Evolutionary conservation across 2,888 invertebrate genomes (phyloP).

Genomic region (Erebia ligea): DNA sequence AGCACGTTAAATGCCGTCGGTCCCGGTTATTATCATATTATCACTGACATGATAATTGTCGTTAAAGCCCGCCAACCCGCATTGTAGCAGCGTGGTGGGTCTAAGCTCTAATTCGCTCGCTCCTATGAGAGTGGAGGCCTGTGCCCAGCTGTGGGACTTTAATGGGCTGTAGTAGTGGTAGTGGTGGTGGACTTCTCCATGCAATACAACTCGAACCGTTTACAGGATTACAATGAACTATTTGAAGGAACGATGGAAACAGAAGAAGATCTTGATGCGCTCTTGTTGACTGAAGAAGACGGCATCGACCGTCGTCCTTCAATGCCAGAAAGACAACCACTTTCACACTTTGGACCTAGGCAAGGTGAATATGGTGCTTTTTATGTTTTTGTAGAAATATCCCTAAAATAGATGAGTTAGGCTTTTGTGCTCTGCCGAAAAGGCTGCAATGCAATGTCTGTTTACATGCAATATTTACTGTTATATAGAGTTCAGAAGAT

Average conservation of each 20-base stretch:
- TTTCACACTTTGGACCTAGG: constrained; percentile 94
- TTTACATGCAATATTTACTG: not conserved
- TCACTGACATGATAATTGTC: too few species aligned
- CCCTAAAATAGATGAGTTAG: not conserved
- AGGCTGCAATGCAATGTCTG: too few species aligned
- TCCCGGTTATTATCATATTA: too few species aligned
- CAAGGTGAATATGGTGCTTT: constrained; percentile 80
- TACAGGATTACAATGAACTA: constrained; percentile 92
- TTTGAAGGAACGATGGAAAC: constrained; percentile 91
- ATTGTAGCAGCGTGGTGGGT: too few species aligned
- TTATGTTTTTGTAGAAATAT: not conserved
- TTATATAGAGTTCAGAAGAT: not conserved
- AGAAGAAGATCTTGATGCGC: constrained; percentile 92
- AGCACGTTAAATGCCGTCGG: too few species aligned
- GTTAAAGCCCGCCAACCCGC: too few species aligned
- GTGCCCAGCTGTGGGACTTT: too few species aligned
- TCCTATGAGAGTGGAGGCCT: too few species aligned
- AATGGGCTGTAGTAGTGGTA: too few species aligned
- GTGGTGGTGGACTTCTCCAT: too few species aligned
- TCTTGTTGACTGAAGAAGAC: constrained; percentile 90
- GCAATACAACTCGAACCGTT: constrained; percentile 1
- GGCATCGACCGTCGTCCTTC: constrained; percentile 86
- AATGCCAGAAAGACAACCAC: constrained; percentile 87
- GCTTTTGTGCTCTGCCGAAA: not conserved
- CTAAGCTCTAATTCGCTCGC: too few species aligned